Evolutionary conservation across 2,113 vertebrate genomes (phyloP), one percentile per base, ranked within the genome.

Genomic region (Xiphophorus maculatus): DNA sequence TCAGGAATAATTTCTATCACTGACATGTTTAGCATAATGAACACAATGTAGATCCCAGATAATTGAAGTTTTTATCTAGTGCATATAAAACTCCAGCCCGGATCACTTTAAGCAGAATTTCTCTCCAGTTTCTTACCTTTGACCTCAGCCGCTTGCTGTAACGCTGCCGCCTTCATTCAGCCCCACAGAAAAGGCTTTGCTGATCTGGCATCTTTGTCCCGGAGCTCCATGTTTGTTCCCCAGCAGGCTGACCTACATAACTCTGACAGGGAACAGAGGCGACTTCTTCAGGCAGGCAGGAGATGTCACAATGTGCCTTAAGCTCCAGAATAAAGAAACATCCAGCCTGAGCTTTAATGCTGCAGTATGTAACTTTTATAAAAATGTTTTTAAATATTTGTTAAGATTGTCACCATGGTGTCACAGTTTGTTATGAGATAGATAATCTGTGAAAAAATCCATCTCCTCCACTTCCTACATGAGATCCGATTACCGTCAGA

Each of bases 161-260:
- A 14, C 7, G 1, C 17, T 32, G 27, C 27, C n/a, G 66, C 68
- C 79, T 79, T 5, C 62, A 63, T 79, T 5, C 62, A 63, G 72
- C 81, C 77, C 29, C 62, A n/a, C 64, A 35, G 77, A 73, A 51
- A 66, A 5, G 71, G 19, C 76, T 87, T 51, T 84, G 86, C 86
- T 89, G 87, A 89, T 62, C 75, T 81, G 71, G 84, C 82, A 73
- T 75, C 76, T 73, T 0, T 77, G 29, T 83, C 81, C 72, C 79
- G 37, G 32, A 9, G 85, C 51, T 54, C 60, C 81, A 7, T 70
- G 85, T 90, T 84, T 69, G 86, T 88, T 83, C 74, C 22, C 37
- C 79, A 70, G 74, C 83, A 77, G 79, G 73, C 77, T 85, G 90
- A 76, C 89, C 90, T 84, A 84, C 77, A 85, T 86, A 77, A 76